Evolutionary conservation across 2,888 invertebrate genomes (phyloP), one percentile per base, ranked within the genome.

Genomic region (Mayetiola destructor): DNA sequence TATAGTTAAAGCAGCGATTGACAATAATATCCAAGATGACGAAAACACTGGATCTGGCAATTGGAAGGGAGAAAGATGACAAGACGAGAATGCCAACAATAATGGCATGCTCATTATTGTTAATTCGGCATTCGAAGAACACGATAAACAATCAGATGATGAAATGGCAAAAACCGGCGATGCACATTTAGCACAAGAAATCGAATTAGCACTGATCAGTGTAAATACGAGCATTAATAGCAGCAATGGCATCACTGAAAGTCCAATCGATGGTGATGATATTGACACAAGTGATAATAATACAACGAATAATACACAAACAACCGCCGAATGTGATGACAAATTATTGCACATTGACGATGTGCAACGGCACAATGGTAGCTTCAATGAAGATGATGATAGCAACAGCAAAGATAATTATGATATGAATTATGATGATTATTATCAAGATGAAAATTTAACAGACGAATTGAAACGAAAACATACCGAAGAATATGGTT

Each of bases 401-500:
- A n/a, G n/a, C 56, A 37, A 39, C n/a, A 40, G 30, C n/a, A 57
- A 27, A 29, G 40, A 21, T 37, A 37, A 30, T 18, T 37, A 27
- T 40, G 53, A 57, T 36, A 32, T n/a, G n/a, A 37, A 54, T 52
- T 63, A 61, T 56, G 64, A 63, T 57, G 63, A 65, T 62, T 61
- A 64, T 61, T 61, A 63, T 36, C 53, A 52, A 20, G 56, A 57
- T 30, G 57, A 56, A 35, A 52, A 35, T 48, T 16, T 48, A n/a
- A 27, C 48, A 9, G 56, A 58, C 48, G 61, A 59, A 52, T 62
- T 61, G 37, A n/a, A n/a, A n/a, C 62, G 62, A n/a, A 66, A 66
- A 53, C 68, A 69, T 8, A 66, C 66, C 55, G 70, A 71, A 40
- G 69, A 69, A 52, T 70, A 67, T 59, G 70, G 69, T 57, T 70